These are phyloP conservation scores for Cantharis rufa DNA, from an alignment of 2,888 invertebrate species.

Conservation along the genomic window DNA sequence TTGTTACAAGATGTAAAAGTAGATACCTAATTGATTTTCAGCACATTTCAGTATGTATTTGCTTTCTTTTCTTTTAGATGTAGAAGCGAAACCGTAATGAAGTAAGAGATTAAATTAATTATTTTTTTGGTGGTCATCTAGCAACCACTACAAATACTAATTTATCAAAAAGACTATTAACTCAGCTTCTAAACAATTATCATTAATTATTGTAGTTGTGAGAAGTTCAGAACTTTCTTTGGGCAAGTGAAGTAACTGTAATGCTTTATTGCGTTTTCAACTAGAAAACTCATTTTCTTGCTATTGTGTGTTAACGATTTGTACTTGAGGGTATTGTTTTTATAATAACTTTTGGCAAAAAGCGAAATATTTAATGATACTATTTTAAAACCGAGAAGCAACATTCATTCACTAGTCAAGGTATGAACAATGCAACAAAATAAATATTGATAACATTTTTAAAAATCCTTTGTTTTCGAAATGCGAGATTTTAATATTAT, in stretches of 20 bases:
- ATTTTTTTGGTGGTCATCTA: background rate
- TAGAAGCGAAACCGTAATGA: background rate
- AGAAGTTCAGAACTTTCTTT: background rate
- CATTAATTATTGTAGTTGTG: background rate
- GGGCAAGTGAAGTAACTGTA: background rate
- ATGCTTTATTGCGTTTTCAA: background rate
- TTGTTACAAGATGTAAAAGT: background rate
- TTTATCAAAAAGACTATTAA: slow-evolving; percentile 1
- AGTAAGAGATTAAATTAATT: background rate
- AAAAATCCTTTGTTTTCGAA: background rate
- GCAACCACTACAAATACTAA: background rate
- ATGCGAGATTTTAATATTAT: background rate
- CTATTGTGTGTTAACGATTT: background rate
- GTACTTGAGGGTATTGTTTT: background rate
- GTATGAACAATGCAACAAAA: background rate
- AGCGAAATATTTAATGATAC: background rate
- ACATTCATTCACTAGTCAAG: background rate
- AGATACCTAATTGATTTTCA: background rate
- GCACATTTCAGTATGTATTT: background rate
- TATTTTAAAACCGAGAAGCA: background rate
- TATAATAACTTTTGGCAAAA: background rate
- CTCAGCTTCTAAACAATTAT: background rate
- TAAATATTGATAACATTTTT: background rate
- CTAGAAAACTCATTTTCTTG: background rate
- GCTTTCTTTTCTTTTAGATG: background rate